These are phyloP conservation scores for Scomberomorus guttatus DNA, from an alignment of 2,797 vertebrate genomes.

Conservation along the genomic window DNA sequence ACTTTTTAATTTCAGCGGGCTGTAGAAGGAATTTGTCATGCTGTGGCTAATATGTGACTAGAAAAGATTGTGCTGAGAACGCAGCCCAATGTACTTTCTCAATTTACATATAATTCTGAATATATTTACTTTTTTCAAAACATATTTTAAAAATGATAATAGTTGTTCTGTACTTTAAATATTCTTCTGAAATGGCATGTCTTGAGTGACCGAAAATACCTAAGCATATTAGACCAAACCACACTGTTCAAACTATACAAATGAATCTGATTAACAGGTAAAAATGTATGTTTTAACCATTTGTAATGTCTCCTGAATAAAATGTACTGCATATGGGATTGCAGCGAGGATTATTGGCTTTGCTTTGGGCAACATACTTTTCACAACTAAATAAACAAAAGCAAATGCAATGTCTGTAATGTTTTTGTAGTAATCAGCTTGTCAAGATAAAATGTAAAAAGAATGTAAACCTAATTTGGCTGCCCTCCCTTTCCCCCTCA, in stretches of 20 bases:
- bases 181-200: background rate
- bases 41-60: background rate
- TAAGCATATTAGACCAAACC: background rate
- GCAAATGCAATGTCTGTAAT: no score
- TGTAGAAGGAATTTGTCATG: background rate
- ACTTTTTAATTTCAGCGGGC: slow-evolving; percentile 17
- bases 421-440: background rate
- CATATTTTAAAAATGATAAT: background rate
- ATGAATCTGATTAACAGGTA: background rate
- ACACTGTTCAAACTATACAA: background rate
- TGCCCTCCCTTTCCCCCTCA: background rate
- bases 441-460: background rate
- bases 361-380: background rate
- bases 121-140: background rate
- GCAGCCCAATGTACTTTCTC: background rate
- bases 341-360: background rate
- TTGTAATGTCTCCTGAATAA: background rate
- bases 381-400: no score
- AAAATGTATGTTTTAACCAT: no score
- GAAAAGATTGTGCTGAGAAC: background rate
- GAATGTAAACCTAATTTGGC: background rate
- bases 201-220: background rate
- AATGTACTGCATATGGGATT: background rate
- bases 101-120: background rate
- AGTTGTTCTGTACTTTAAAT: background rate